These are phyloP conservation scores for Tricholauxania praeusta DNA, from an alignment of 2,888 invertebrate species.

Conservation along the genomic window DNA sequence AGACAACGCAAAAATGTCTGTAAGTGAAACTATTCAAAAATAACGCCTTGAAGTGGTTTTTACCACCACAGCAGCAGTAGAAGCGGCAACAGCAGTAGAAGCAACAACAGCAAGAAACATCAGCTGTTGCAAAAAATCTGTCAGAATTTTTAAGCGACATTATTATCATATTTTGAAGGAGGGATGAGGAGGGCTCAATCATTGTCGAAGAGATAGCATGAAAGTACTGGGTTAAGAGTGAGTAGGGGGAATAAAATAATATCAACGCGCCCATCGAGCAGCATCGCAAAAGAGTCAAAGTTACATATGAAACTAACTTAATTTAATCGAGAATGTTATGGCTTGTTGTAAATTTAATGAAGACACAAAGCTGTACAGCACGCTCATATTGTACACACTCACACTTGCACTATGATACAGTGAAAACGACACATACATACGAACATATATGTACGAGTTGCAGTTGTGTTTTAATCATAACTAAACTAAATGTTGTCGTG, in stretches of 20 bases:
- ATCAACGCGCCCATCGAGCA: not conserved
- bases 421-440: conserved; percentile 3
- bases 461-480: conserved; percentile 30
- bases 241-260: not conserved
- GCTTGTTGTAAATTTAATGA: conserved; percentile 27
- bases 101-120: not conserved
- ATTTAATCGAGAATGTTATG: conserved; percentile 40
- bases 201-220: not conserved
- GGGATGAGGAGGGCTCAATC: not conserved
- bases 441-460: no score
- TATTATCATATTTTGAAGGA: not conserved
- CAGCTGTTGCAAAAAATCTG: not conserved
- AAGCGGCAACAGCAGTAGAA: no score
- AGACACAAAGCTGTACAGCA: not conserved
- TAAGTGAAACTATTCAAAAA: conserved; percentile 25
- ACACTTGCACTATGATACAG: not conserved
- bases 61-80: no score
- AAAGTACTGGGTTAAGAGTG: not conserved
- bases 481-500: conserved; percentile 29
- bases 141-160: not conserved
- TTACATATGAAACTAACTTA: conserved; percentile 43
- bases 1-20: conserved; percentile 5
- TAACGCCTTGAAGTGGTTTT: conserved; percentile 34
- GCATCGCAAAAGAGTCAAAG: conserved; percentile 41
- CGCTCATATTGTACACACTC: not conserved